Evolutionary conservation across 2,888 invertebrate genomes (phyloP), one percentile per base, ranked within the genome.

Genomic region (Rhamnusium bicolor): DNA sequence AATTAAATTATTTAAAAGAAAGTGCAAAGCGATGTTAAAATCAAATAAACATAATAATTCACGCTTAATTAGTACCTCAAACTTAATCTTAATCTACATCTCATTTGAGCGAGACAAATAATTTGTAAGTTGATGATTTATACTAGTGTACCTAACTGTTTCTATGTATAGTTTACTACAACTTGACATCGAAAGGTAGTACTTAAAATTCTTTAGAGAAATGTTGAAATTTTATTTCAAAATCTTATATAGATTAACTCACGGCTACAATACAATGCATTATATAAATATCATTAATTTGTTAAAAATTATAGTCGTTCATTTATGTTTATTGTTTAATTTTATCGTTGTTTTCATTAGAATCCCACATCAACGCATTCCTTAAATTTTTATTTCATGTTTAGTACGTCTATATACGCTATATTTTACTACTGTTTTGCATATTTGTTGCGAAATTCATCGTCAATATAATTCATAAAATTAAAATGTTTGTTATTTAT

Each of bases 301-400:
- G 27, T 67, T 67, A 61, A 29, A 60, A 71, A 61, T 61, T 61
- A 62, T 21, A 47, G 29, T 21, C 5, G 49, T 19, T 49, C 47
- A 63, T 51, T 62, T 62, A 62, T 67, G 67, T 72, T 67, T 54
- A 68, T 72, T 61, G 72, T 68, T 49, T 62, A 16, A 53, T 68
- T 72, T 72, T 62, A 72, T 72, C 27, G 47, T 61, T 68, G 62
- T 54, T 56, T 56, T 19, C 62, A 47, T 47, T 61, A 16, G 27
- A 47, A 68, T 68, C 68, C 62, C 54, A 68, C 65, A 49, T 51
- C 62, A 8, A 16, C 14, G 29, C 53, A 72, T 72, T 68, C 68
- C 62, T 62, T 7, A 54, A 47, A 68, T 72, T 62, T 68, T 67
- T 67, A 66, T 54, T 54, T 54, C 54, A 54, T 24, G 18, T 58